phyloP scores from a whole-genome alignment of 2,113 vertebrate species.

The Tragelaphus imberbis region DNA sequence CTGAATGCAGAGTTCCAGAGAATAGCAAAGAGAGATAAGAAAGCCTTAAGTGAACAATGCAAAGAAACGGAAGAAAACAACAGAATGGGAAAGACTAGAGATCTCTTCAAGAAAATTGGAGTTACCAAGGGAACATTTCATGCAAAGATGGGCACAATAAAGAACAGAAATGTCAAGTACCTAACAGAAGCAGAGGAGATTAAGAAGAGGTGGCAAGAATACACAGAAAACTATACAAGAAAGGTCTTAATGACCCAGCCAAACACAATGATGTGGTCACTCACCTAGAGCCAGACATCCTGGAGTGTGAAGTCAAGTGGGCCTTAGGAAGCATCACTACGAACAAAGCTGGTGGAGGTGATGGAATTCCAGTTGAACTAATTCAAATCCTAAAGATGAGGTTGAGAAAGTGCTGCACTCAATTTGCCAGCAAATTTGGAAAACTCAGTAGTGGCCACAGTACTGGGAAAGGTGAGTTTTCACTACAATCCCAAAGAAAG shows the following conservation, averaged over 20 bases:
- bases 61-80: not conserved
- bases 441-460: not conserved
- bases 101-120: not conserved
- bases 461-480: not conserved
- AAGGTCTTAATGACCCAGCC: not conserved
- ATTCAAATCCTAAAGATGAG: not conserved
- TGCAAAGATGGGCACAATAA: not conserved
- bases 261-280: not conserved
- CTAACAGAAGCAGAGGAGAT: not conserved
- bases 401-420: not conserved
- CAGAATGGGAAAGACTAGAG: not conserved
- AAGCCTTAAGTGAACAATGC: not conserved
- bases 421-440: not conserved
- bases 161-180: not conserved
- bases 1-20: not conserved
- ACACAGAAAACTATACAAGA: not conserved
- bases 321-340: not conserved
- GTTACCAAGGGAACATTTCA: not conserved
- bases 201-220: not conserved
- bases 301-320: not conserved
- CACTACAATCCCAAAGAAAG: not conserved
- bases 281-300: not conserved
- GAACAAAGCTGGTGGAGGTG: not conserved
- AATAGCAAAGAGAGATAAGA: not conserved
- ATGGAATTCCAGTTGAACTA: not conserved